Base-by-base conservation (phyloP, 2,888 invertebrate genomes). In the Pyrgus malvae region DNA sequence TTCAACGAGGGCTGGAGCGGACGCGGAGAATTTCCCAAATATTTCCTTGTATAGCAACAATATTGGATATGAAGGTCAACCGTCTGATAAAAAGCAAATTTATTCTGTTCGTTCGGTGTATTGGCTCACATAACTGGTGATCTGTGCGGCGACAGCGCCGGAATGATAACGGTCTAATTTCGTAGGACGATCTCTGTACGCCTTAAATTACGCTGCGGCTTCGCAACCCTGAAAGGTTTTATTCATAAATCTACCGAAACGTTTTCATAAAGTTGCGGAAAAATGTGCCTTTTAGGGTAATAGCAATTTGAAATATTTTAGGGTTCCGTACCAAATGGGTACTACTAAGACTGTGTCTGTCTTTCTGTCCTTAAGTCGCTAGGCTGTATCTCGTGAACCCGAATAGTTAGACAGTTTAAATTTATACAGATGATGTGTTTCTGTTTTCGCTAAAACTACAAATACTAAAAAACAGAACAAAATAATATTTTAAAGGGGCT, bases 131-230 rank as follows among this genome's bases (percentile, higher is more conserved):
- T 85, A 83, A 82, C 83, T 81, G 83, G 85, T 83, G 89, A 88
- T 88, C 87, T 83, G 70, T 65, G 75, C 74, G 74, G 77, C 83
- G 88, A 87, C 89, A 83, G 78, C 77, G 76, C 71, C 66, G 80
- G 87, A 88, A 89, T 88, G 87, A 88, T 88, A 89, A 89, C 86
- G 80, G 83, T 84, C 86, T 87, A 84, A 88, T 90, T 88, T 86
- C 63, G 78, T 76, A 78, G 79, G 79, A 76, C 75, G 72, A 73
- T 75, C 72, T 77, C 75, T 76, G 73, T 76, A 81, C 77, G 79
- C 78, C 74, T 82, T 81, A 87, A 87, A 87, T 89, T 88, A 88
- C 87, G 80, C 78, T 80, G 80, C 78, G 80, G 82, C 70, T 73
- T 72, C 81, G 76, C 79, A 81, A 82, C 81, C 80, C 78, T 86